These are phyloP conservation scores for Alloplasta piceator DNA, from an alignment of 2,888 invertebrate genomes.

Conservation along the genomic window DNA sequence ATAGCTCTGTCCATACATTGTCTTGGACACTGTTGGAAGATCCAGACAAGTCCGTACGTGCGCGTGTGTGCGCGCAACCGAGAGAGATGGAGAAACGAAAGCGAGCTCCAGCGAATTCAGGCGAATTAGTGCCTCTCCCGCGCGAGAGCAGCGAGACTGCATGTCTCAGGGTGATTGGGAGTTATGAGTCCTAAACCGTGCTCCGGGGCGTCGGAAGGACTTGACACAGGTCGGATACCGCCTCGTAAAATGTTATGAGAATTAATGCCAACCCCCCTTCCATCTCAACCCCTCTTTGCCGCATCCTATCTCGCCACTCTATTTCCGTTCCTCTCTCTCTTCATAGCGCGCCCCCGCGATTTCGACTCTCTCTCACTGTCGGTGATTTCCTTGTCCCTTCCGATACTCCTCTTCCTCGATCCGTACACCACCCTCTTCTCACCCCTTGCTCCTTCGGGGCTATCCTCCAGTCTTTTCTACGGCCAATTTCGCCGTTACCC, in stretches of 20 bases:
- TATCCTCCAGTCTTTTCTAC: slow-evolving; percentile 66
- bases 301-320: slow-evolving; percentile 55
- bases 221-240: slow-evolving; percentile 83
- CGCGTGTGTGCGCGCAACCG: slow-evolving; percentile 1
- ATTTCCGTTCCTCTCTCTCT: not conserved
- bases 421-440: slow-evolving; percentile 44
- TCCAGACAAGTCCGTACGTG: slow-evolving; percentile 2
- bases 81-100: slow-evolving; percentile 18
- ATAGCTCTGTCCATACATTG: not conserved
- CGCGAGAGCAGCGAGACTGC: slow-evolving; percentile 74
- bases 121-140: slow-evolving; percentile 74
- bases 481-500: slow-evolving; percentile 80
- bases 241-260: slow-evolving; percentile 83
- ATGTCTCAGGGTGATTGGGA: slow-evolving; percentile 82
- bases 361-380: slow-evolving; percentile 46
- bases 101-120: slow-evolving; percentile 32
- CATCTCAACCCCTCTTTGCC: slow-evolving; percentile 49
- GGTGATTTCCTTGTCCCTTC: slow-evolving; percentile 67
- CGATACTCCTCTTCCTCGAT: slow-evolving; percentile 57
- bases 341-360: slow-evolving; percentile 47
- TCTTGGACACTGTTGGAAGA: slow-evolving; percentile 17
- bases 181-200: slow-evolving; percentile 83
- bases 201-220: slow-evolving; percentile 79
- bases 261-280: slow-evolving; percentile 78
- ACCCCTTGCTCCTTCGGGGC: slow-evolving; percentile 57